Base-by-base conservation (phyloP, 1,140 invertebrate species). In the Frieseomelitta varia region DNA sequence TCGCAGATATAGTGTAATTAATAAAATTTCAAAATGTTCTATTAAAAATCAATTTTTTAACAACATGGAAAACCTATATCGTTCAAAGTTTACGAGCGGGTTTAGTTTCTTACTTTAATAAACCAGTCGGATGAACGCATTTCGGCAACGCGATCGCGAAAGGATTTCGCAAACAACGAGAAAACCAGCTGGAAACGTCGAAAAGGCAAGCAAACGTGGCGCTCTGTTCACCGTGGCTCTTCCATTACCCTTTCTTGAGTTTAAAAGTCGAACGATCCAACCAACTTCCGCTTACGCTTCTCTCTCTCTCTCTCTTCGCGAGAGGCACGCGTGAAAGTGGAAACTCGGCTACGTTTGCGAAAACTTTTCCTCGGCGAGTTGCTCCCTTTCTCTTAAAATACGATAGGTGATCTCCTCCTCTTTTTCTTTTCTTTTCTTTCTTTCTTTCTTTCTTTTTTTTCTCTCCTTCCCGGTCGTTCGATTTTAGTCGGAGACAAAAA, bases 261-360 rank as follows among this genome's bases (percentile, higher is more conserved):
- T 79, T 71, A 61, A 80, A 80, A 73, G 69, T 73, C 58, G 82
- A 84, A 84, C 69, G 47, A 73, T 30, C 56, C 77, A 61, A 30
- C 47, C 47, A 34, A 79, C 67, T 71, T 79, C 39, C n/a, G 75
- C n/a, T 63, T 55, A 55, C 58, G 21, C 30, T 53, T 56, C 63
- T 39, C 47, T 47, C 39, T 47, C 39, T 39, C 39, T 39, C 39
- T 39, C 39, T 39, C 39, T 47, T 47, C 10, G 15, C 14, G 47
- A 27, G 47, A 73, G 27, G 71, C 71, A 73, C 47, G 71, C 47
- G 71, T 21, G 51, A 27, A 73, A 73, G 24, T 51, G 72, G 53
- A 74, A 74, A 21, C 72, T 55, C 27, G 72, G 39, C 56, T 4
- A 30, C 39, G 39, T 53, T 21, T n/a, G 17, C 21, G 79, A 63